These are phyloP conservation scores for Poeciliopsis infans DNA, from an alignment of 2,797 vertebrate species.

Conservation along the genomic window DNA sequence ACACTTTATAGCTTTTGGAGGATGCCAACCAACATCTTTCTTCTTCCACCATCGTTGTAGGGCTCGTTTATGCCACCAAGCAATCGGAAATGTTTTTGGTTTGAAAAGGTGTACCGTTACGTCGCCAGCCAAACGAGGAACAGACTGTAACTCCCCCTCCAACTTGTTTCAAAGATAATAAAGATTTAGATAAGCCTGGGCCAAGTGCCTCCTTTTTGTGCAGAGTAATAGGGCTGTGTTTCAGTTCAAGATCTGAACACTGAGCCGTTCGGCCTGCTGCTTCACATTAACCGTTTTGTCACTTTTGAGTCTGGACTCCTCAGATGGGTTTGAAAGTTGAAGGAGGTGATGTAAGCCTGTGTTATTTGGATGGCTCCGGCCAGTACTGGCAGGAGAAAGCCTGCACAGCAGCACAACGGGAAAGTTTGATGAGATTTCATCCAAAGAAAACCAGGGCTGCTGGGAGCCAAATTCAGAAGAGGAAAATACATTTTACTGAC, in stretches of 20 bases:
- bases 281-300: neutral
- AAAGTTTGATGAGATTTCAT: neutral
- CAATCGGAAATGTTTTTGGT: neutral
- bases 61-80: neutral
- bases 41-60: neutral
- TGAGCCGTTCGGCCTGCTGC: neutral
- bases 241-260: neutral
- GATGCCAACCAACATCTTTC: neutral
- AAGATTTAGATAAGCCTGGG: neutral
- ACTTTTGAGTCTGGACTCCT: neutral
- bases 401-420: neutral
- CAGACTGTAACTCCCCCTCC: neutral
- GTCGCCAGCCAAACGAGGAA: neutral
- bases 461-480: neutral
- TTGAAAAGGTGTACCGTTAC: neutral
- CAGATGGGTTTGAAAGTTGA: neutral
- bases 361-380: neutral
- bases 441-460: constrained; percentile 2
- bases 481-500: neutral
- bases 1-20: neutral
- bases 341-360: neutral
- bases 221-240: neutral
- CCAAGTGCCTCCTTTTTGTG: neutral
- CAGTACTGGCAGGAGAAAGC: neutral
- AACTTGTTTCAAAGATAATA: neutral